Base-by-base conservation (phyloP, 2,797 vertebrate species). In the Peromyscus melanophrys region DNA sequence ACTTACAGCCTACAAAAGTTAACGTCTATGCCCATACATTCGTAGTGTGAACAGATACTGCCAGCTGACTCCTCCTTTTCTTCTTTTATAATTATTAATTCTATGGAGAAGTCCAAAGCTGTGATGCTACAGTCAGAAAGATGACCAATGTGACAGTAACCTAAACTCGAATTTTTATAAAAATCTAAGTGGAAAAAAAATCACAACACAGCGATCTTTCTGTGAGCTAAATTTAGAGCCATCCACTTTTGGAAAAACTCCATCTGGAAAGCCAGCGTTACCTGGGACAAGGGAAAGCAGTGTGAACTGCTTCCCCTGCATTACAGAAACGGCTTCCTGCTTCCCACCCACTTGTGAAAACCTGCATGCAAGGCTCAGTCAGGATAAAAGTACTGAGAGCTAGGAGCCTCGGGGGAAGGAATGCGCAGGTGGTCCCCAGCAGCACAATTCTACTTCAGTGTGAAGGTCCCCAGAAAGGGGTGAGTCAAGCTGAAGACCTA, bases 171-270 rank as follows among this genome's bases (percentile, higher is more conserved):
- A 71, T 71, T 95, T 91, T 91, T 86, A 12, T 31, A 94, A 65
- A 65, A 69, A 89, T 73, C 37, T 37, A 92, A 57, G 73, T 82
- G 19, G 78, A 89, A 94, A 87, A 87, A 85, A 96, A 90, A 86
- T 40, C 65, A 76, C 75, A 78, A 37, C 27, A 40, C 4, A 57
- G 55, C 34, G n/a, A 86, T 43, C 86, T 93, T 67, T 85, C 57
- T 0, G 0, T n/a, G 52, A 92, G n/a, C 52, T 37, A 80, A 65
- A 52, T 43, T 83, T 52, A 84, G 59, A 52, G 61, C 27, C 0
- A 19, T 9, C 78, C 8, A 27, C 31, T 7, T 80, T 93, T 81
- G 6, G 29, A 85, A 49, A 23, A 69, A 77, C 16, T 84, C 61
- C 19, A 29, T 8, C n/a, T 19, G 21, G 49, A 34, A 78, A 65